Evolutionary conservation across 2,797 vertebrate genomes (phyloP), one percentile per base, ranked within the genome.

Genomic region (Rhabdomys pumilio): DNA sequence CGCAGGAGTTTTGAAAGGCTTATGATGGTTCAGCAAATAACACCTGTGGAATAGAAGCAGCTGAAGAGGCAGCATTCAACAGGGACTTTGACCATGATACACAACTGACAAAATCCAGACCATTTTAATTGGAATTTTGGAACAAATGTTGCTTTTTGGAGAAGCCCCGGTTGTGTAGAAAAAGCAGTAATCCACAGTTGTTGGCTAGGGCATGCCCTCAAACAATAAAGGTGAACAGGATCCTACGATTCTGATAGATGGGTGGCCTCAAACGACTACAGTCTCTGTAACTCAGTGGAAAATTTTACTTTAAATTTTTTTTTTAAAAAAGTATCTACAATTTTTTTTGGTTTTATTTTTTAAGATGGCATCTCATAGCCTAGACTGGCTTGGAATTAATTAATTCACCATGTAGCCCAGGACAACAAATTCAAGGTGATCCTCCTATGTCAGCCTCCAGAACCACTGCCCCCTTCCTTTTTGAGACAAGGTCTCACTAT

Each of bases 141-240:
- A 90, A 24, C 44, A 69, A 82, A 92, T 90, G 85, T 17, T 80
- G 15, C 57, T 63, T 47, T 11, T 17, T 92, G 84, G 57, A 86
- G 38, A 55, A 85, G 26, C 59, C n/a, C 22, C 9, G 47, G 10
- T 19, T 83, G 55, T 57, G 50, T 14, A 91, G 77, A 93, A 96
- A 24, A 55, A 57, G 22, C 13, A 80, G 13, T 41, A 79, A 34
- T 22, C 34, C 3, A 34, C 6, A 87, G 55, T 77, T 41, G 22
- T 26, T 89, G 73, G 9, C 4, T 73, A 63, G 11, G 24, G 24
- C 2, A 81, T 69, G n/a, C n/a, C 67, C 22, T 65, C 38, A 65
- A 57, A 34, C 4, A 63, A 29, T 73, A 61, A 15, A 13, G 41
- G 47, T 24, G 57, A 82, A 92, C 59, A 6, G 14, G 41, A 63